A percentile compares a stretch with the other conserved stretches of the same genome.
phyloP scores from a whole-genome alignment of 2,797 vertebrate genomes.

The Tapirus indicus region DNA sequence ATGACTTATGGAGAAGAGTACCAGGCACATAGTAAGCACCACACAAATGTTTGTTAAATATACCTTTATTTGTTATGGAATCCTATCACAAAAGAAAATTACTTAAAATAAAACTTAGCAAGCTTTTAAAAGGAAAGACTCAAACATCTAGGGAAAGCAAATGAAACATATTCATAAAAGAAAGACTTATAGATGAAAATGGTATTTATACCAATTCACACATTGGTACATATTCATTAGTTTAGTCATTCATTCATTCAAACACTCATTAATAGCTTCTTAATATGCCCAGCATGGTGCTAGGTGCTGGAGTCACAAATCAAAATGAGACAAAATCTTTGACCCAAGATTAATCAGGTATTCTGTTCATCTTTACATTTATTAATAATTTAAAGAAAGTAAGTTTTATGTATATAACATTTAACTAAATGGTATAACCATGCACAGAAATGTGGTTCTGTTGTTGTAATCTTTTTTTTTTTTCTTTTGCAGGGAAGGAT shows the following conservation, averaged over 20 bases:
- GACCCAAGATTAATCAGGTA: neutral
- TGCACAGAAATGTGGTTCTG: neutral
- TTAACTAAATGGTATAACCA: neutral
- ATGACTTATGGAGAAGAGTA: neutral
- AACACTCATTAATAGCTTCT: neutral
- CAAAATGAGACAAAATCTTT: neutral
- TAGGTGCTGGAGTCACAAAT: neutral
- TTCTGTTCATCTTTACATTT: neutral
- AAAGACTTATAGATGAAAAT: neutral
- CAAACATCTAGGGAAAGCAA: neutral
- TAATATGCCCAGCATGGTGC: neutral
- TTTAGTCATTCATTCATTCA: neutral
- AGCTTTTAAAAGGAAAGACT: neutral
- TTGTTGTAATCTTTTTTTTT: neutral
- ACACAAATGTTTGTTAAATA: neutral
- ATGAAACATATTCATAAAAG: slow-evolving; percentile 11
- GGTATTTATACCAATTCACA: neutral
- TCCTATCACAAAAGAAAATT: neutral
- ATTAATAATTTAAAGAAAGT: neutral
- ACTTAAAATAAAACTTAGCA: neutral
- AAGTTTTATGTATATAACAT: neutral
- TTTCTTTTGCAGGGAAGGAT: no score
- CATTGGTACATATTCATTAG: neutral
- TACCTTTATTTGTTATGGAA: neutral
- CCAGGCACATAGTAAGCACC: neutral